Evolutionary conservation across 2,797 vertebrate genomes (phyloP).

Genomic region (Pygocentrus nattereri): DNA sequence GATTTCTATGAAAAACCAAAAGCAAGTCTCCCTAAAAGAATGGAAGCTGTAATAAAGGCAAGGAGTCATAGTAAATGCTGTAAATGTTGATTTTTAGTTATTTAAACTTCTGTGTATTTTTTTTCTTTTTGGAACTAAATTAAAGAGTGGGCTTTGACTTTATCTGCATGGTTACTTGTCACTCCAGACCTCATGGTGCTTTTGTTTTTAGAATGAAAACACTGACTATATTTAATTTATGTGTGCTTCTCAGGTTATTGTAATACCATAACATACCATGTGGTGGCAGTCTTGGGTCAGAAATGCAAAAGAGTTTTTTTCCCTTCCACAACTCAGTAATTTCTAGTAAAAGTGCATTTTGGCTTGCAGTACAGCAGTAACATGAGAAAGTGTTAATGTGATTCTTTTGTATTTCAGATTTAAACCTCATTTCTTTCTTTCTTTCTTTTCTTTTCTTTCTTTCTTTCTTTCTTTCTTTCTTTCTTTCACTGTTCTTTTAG

Average conservation of each 20-base stretch:
- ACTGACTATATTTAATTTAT: background rate
- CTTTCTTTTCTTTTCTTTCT: no score
- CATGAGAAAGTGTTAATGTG: background rate
- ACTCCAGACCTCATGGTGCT: background rate
- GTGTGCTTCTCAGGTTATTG: background rate
- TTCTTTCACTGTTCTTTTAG: background rate
- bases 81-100: no score
- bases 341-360: background rate
- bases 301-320: slow-evolving; percentile 13
- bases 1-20: no score
- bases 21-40: no score
- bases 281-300: slow-evolving; percentile 55
- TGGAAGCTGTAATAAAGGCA: no score
- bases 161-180: background rate
- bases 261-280: slow-evolving; percentile 53
- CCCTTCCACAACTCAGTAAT: background rate
- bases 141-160: no score
- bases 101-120: no score
- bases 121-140: no score
- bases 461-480: no score
- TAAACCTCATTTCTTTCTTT: background rate
- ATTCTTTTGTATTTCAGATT: background rate
- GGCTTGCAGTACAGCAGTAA: background rate
- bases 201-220: background rate
- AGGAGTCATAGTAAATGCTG: no score